Conservation (phyloP, 2,113 vertebrate genomes). For the Microcebus lehilahytsara region DNA sequence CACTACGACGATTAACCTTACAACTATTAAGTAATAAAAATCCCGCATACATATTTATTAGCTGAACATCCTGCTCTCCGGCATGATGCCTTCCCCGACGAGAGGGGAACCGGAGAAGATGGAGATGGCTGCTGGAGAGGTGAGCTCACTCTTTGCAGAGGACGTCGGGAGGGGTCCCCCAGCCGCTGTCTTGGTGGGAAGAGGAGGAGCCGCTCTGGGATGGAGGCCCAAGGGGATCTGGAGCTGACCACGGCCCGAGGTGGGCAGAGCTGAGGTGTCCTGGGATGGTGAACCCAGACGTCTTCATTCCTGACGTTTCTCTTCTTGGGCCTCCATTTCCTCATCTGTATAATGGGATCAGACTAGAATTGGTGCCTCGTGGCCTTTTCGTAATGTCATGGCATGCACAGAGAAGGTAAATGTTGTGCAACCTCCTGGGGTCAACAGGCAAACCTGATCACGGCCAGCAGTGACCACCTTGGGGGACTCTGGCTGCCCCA, state of each 20-base stretch:
- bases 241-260: background rate
- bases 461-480: background rate
- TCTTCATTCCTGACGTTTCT: background rate
- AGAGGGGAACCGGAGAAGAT: conserved; percentile 16
- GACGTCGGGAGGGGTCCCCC: background rate
- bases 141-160: background rate
- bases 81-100: background rate
- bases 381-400: background rate
- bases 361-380: background rate
- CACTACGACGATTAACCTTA: conserved; percentile 78
- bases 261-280: background rate
- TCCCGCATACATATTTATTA: conserved; percentile 75
- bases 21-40: conserved; percentile 82
- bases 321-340: background rate
- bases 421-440: too few relatives aligned
- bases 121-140: background rate
- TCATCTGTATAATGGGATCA: background rate
- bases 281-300: background rate
- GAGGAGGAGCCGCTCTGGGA: background rate
- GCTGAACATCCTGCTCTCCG: conserved; percentile 58
- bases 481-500: background rate
- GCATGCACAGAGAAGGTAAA: background rate
- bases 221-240: background rate
- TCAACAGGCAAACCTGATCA: background rate
- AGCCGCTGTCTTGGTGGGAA: background rate